Conservation (phyloP, 2,888 invertebrate genomes). For the Amiota mariae region DNA sequence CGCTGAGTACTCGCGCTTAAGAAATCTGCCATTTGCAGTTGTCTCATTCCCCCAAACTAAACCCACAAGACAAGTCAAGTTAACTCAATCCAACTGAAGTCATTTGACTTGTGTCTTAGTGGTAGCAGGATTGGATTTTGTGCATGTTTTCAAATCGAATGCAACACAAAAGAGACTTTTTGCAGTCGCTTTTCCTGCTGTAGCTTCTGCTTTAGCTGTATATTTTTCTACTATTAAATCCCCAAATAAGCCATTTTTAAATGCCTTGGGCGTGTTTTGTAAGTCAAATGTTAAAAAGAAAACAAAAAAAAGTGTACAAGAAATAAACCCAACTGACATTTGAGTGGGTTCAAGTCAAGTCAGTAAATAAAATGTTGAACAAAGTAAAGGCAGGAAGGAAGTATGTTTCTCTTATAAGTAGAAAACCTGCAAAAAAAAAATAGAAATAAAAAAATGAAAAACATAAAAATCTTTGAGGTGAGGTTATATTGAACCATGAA, state of each 20-base stretch:
- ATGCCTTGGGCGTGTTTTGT: constrained; percentile 29
- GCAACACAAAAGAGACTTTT: too few species aligned
- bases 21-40: constrained; percentile 12
- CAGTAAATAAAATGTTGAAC: constrained; percentile 53
- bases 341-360: constrained; percentile 16
- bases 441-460: constrained; percentile 1
- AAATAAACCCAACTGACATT: background rate
- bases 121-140: too few species aligned
- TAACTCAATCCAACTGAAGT: too few species aligned
- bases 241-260: constrained; percentile 25
- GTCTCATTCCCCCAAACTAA: constrained; percentile 2
- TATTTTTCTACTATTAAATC: constrained; percentile 18
- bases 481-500: too few species aligned
- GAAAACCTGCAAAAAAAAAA: background rate
- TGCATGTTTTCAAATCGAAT: too few species aligned
- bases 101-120: too few species aligned
- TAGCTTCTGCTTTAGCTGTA: background rate
- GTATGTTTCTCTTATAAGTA: constrained; percentile 16
- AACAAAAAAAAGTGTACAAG: constrained; percentile 33
- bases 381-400: constrained; percentile 25
- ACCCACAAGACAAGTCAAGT: constrained; percentile 15
- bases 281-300: constrained; percentile 22
- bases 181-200: background rate
- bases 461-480: too few species aligned
- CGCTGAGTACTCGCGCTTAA: constrained; percentile 13